These are phyloP conservation scores for Heliothis virescens DNA, from an alignment of 1,140 invertebrate species.

Conservation along the genomic window DNA sequence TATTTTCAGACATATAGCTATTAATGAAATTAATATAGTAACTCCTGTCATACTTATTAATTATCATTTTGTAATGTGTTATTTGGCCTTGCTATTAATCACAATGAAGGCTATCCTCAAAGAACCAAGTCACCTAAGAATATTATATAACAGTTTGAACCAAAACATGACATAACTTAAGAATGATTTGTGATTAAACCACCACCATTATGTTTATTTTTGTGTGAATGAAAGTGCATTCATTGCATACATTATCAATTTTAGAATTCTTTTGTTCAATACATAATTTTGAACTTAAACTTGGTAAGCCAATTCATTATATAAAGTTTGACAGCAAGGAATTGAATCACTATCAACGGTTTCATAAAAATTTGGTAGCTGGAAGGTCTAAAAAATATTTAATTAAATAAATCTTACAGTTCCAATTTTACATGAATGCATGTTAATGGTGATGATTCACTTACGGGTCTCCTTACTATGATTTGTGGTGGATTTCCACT, in stretches of 20 bases:
- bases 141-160: background rate
- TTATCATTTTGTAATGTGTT: background rate
- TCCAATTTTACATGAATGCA: conserved; percentile 28
- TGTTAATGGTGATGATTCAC: conserved; percentile 59
- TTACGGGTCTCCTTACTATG: conserved; percentile 84
- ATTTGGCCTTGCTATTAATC: conserved; percentile 19
- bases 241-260: conserved; percentile 4
- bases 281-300: background rate
- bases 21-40: background rate
- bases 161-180: conserved; percentile 19
- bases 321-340: background rate
- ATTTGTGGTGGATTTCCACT: conserved; percentile 83
- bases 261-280: background rate
- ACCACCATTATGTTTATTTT: conserved; percentile 36
- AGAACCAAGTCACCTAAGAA: background rate
- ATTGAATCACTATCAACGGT: conserved; percentile 11
- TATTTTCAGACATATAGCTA: no score
- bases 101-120: conserved; percentile 9
- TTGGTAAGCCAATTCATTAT: conserved; percentile 24
- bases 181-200: conserved; percentile 20
- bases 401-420: background rate
- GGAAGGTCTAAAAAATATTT: background rate
- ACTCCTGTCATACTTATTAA: background rate
- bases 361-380: background rate
- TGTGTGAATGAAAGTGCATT: conserved; percentile 36